Base-by-base conservation (phyloP, 1,140 invertebrate species). In the Drosophila nannoptera region DNA sequence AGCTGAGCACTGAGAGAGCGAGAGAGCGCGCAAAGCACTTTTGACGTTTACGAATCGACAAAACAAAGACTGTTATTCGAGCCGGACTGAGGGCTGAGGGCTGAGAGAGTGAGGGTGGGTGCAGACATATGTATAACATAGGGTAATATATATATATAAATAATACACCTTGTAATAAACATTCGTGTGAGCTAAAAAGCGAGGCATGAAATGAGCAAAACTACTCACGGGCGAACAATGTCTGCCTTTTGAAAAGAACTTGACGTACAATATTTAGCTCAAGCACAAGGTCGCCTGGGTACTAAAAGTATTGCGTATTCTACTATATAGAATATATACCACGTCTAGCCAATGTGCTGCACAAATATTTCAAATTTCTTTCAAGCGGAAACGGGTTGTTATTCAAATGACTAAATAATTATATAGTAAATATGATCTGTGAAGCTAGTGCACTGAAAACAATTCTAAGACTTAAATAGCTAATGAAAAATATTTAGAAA, bases 41-140 rank as follows among this genome's bases (percentile, higher is more conserved):
- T 66, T 62, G 46, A 42, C 43, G 56, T 54, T 71, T 55, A 6
- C 36, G 58, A 78, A 83, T 83, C 75, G 68, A 78, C 75, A 64
- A 76, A 83, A 78, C 78, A 71, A 66, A 54, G 36, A 45, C 45
- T 42, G 40, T 9, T 56, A 14, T 33, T 55, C 40, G 33, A 48
- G 31, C 48, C n/a, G 7, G 33, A 43, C 16, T 16, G 50, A 31
- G 66, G 65, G 52, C 45, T 59, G 22, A 2, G 1, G 22, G 22
- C 22, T 65, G 65, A 29, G 36, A 29, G 55, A 60, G 43, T 29
- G 50, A 38, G 66, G 31, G 12, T n/a, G 9, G 16, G 2, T 45
- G 38, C 8, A 38, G 14, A 11, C 33, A 46, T 11, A n/a, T 31
- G 36, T 60, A 52, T 56, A 52, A 73, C 68, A 61, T 46, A 54